Percentiles rank a stretch among this genome's conserved stretches.
phyloP scores from a whole-genome alignment of 2,888 invertebrate genomes.

The Gandaritis pyraliata region DNA sequence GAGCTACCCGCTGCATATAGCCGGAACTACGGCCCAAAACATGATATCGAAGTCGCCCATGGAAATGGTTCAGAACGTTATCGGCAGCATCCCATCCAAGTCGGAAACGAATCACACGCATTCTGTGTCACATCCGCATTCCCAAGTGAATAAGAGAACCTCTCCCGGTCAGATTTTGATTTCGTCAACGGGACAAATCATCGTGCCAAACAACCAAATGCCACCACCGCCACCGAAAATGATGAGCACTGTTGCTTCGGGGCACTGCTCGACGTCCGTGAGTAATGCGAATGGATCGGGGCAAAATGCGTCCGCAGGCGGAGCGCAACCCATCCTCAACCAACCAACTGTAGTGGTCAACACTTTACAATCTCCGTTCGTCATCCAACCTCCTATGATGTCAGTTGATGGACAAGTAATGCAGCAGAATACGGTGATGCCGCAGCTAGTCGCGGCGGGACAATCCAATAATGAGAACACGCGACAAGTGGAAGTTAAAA shows the following conservation, averaged over 20 bases:
- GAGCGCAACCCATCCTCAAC: constrained; percentile 87
- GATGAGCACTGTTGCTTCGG: constrained; percentile 84
- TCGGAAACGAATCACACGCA: constrained; percentile 74
- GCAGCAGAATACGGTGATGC: constrained; percentile 88
- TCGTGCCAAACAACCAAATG: constrained; percentile 87
- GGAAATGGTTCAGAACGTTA: constrained; percentile 91
- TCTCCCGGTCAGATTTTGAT: constrained; percentile 89
- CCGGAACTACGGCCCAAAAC: constrained; percentile 79
- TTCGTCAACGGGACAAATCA: constrained; percentile 89
- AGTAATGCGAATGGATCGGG: constrained; percentile 87
- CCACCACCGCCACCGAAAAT: constrained; percentile 87
- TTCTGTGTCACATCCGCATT: constrained; percentile 53
- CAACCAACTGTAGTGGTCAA: constrained; percentile 92
- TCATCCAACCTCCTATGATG: constrained; percentile 91
- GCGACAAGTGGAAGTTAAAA: constrained; percentile 84
- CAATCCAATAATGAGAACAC: constrained; percentile 77
- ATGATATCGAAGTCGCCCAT: constrained; percentile 86
- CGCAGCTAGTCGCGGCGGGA: constrained; percentile 87
- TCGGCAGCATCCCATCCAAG: constrained; percentile 86
- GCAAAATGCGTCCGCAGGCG: constrained; percentile 86
- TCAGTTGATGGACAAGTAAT: constrained; percentile 89
- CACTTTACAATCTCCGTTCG: constrained; percentile 90
- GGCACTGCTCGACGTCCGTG: constrained; percentile 85
- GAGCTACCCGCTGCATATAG: constrained; percentile 75
- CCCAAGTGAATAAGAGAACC: constrained; percentile 58